Evolutionary conservation across 2,113 vertebrate genomes (phyloP).

Genomic region (Equus przewalskii): DNA sequence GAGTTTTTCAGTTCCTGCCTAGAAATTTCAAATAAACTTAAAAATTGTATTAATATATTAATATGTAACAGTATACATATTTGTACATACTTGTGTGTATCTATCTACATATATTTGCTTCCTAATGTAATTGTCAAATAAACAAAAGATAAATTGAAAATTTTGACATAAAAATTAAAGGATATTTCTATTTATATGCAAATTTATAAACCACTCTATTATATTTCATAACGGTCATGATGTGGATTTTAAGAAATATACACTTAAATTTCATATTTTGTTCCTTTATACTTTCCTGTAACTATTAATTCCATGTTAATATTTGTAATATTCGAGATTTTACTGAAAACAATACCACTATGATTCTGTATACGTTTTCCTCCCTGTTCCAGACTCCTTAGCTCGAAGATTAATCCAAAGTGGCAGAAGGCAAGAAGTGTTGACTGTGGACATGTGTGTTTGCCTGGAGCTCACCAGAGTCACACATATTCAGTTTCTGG

Average conservation of each 20-base stretch:
- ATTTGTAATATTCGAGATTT: background rate
- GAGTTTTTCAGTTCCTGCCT: background rate
- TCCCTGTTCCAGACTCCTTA: background rate
- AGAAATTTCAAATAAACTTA: background rate
- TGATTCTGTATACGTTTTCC: background rate
- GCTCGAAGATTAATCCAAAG: constrained; percentile 20
- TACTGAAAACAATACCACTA: background rate
- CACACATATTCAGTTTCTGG: background rate
- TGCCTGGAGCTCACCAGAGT: background rate
- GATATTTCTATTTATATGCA: background rate
- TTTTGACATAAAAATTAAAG: constrained; percentile 1
- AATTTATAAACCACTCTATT: background rate
- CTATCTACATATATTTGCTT: background rate
- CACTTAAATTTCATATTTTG: background rate
- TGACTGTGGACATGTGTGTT: background rate
- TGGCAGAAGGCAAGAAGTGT: background rate
- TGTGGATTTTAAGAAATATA: background rate
- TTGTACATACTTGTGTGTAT: too few species aligned
- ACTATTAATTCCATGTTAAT: background rate
- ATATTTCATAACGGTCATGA: background rate
- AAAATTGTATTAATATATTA: background rate
- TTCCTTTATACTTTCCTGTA: background rate
- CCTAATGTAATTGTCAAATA: background rate
- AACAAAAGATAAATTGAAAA: background rate
- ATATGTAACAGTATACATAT: background rate